A percentile compares a stretch with the other conserved stretches of the same genome.
Conservation (phyloP, 2,888 invertebrate genomes). For the Didymodactylos carnosus region DNA sequence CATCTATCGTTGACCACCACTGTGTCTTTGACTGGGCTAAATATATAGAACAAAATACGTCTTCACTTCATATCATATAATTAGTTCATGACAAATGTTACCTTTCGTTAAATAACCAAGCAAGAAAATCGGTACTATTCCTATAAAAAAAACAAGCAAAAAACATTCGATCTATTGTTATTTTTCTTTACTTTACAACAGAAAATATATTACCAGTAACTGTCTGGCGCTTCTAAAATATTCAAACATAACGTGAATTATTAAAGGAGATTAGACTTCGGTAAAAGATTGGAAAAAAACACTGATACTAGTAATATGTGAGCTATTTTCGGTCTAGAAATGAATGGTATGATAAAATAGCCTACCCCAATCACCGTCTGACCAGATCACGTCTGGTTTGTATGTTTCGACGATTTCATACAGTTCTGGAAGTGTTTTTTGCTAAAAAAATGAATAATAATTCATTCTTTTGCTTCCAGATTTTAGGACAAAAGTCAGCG, state of each 20-base stretch:
- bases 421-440: constrained; percentile 43
- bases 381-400: constrained; percentile 32
- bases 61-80: too few species aligned
- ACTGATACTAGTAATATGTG: too few species aligned
- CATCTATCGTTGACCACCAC: constrained; percentile 79
- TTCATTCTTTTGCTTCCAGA: not conserved
- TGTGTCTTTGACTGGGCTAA: constrained; percentile 53
- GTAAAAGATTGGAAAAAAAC: too few species aligned
- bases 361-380: constrained; percentile 50
- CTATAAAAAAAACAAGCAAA: constrained; percentile 41
- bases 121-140: constrained; percentile 33
- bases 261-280: too few species aligned
- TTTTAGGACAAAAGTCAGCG: constrained; percentile 26
- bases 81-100: too few species aligned
- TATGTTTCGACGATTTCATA: constrained; percentile 41
- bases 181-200: too few species aligned
- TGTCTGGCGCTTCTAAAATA: too few species aligned
- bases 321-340: not conserved
- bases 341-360: not conserved
- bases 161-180: too few species aligned
- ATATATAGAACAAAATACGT: too few species aligned
- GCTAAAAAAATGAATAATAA: constrained; percentile 18
- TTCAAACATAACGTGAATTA: too few species aligned
- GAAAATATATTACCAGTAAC: too few species aligned
- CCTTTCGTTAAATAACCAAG: constrained; percentile 37